Percentiles rank a stretch among this genome's conserved stretches.
phyloP scores from a whole-genome alignment of 2,888 invertebrate species.

The Pediacus dermestoides region DNA sequence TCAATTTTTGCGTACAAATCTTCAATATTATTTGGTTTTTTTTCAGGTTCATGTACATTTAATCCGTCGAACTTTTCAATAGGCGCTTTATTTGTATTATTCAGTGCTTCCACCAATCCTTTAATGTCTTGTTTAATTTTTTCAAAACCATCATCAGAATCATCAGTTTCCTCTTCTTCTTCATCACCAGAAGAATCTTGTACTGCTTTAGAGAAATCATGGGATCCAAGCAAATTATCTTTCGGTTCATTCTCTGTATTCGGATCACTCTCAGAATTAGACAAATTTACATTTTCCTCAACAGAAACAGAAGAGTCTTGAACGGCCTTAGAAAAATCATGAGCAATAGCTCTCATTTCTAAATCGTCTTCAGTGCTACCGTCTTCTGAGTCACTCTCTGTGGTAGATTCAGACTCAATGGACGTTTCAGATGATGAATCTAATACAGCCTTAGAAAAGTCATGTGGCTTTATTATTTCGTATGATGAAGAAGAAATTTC shows the following conservation, averaged over 20 bases:
- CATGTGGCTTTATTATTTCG: slow-evolving; percentile 14
- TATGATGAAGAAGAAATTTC: no score
- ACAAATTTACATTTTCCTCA: background rate
- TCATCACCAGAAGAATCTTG: slow-evolving; percentile 18
- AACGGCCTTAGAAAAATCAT: no score
- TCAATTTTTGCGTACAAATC: slow-evolving; percentile 35
- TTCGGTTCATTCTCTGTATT: no score
- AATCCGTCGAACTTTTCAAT: slow-evolving; percentile 3
- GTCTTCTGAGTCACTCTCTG: slow-evolving; percentile 6
- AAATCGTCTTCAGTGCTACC: slow-evolving; percentile 13
- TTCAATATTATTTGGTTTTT: slow-evolving; percentile 21
- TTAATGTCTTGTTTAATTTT: slow-evolving; percentile 1
- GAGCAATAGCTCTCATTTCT: no score
- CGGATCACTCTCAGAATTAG: slow-evolving; percentile 8
- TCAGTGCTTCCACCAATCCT: background rate
- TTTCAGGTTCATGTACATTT: background rate
- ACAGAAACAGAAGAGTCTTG: no score
- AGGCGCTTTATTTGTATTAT: slow-evolving; percentile 6
- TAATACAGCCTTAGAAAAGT: slow-evolving; percentile 28
- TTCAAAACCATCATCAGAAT: no score
- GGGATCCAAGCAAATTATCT: slow-evolving; percentile 6
- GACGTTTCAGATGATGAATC: slow-evolving; percentile 12
- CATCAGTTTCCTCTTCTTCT: slow-evolving; percentile 9
- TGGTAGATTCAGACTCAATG: slow-evolving; percentile 8
- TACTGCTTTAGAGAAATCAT: slow-evolving; percentile 15